Conservation (phyloP, 2,113 vertebrate genomes). For the Catharus bicknelli region DNA sequence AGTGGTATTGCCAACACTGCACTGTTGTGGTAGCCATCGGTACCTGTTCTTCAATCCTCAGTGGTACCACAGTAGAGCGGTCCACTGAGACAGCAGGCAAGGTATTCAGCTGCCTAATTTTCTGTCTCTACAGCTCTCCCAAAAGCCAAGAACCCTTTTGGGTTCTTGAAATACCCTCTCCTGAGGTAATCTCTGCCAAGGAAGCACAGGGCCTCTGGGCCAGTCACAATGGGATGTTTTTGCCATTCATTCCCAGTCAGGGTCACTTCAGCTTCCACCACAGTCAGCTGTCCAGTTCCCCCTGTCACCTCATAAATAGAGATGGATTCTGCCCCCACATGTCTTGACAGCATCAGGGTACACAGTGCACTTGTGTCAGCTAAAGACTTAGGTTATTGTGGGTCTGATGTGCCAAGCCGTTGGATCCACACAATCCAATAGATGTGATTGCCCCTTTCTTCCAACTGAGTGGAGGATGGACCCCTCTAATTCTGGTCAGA, state of each 20-base stretch:
- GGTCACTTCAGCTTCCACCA: not conserved
- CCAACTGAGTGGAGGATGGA: not conserved
- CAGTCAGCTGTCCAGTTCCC: not conserved
- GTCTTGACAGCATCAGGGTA: not conserved
- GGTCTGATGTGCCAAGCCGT: not conserved
- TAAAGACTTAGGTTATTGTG: not conserved
- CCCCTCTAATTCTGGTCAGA: not conserved
- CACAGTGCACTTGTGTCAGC: not conserved
- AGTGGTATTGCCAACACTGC: not conserved
- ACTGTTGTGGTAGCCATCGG: not conserved
- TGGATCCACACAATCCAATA: not conserved
- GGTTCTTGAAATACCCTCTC: not conserved
- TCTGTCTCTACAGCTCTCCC: not conserved
- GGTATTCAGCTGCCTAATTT: not conserved
- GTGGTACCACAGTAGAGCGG: not conserved
- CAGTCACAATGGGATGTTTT: not conserved
- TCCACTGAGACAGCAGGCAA: not conserved
- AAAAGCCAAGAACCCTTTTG: not conserved
- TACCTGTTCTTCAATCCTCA: not conserved
- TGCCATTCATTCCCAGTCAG: not conserved
- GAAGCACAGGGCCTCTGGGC: not conserved
- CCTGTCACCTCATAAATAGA: no score
- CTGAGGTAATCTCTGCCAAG: not conserved
- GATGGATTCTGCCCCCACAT: not conserved
- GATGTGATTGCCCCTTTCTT: no score